These are phyloP conservation scores for Drosophila macrothrix DNA, from an alignment of 2,888 invertebrate species.

Conservation along the genomic window DNA sequence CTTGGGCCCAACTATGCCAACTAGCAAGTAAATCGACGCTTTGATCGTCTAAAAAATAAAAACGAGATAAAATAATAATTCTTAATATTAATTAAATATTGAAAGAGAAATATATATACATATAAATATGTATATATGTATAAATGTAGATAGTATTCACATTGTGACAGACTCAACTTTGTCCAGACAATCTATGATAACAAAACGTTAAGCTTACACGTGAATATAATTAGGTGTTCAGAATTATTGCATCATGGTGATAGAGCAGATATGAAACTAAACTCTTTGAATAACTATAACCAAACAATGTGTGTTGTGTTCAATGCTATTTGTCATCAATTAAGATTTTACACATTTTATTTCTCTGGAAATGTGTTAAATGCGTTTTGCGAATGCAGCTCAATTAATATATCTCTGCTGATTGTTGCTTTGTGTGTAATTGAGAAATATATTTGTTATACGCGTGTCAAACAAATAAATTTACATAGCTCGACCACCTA, in stretches of 20 bases:
- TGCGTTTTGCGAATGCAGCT: slow-evolving; percentile 27
- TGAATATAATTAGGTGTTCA: background rate
- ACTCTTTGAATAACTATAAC: background rate
- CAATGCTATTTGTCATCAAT: slow-evolving; percentile 35
- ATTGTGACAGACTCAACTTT: background rate
- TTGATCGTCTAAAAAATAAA: slow-evolving; percentile 12
- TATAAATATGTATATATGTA: background rate
- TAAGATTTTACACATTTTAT: slow-evolving; percentile 31
- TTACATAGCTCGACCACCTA: slow-evolving; percentile 61
- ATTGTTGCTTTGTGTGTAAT: slow-evolving; percentile 49
- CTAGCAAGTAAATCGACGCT: background rate
- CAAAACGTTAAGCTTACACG: background rate
- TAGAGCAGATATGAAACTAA: background rate
- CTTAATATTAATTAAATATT: background rate
- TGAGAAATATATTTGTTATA: slow-evolving; percentile 30
- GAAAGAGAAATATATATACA: background rate
- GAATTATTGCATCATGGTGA: background rate
- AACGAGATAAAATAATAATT: background rate
- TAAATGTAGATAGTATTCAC: background rate
- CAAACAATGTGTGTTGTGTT: slow-evolving; percentile 5
- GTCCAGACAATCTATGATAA: background rate
- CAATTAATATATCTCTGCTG: slow-evolving; percentile 55
- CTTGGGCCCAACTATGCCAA: slow-evolving; percentile 2
- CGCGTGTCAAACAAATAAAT: slow-evolving; percentile 66
- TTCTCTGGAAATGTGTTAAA: slow-evolving; percentile 17